Conservation (phyloP, 2,797 vertebrate genomes). For the Channa striata region DNA sequence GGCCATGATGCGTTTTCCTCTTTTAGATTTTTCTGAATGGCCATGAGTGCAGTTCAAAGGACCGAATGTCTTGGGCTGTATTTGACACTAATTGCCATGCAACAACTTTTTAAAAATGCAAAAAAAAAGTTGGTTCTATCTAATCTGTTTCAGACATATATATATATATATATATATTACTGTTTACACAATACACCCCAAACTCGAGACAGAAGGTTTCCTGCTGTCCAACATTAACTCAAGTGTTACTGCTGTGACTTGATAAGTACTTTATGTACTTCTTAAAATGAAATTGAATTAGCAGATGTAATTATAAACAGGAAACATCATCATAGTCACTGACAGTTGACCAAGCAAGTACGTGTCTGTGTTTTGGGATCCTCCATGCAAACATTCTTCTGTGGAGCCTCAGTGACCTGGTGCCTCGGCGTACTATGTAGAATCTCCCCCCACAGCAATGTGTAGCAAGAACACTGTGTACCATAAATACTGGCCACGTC, state of each 20-base stretch:
- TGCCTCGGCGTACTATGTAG: slow-evolving; percentile 13
- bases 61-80: too few relatives aligned
- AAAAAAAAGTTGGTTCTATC: too few relatives aligned
- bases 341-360: slow-evolving; percentile 1
- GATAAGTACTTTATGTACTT: too few relatives aligned
- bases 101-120: too few relatives aligned
- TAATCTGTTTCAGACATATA: too few relatives aligned
- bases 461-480: slow-evolving; percentile 15
- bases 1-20: too few relatives aligned
- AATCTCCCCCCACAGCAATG: slow-evolving; percentile 36
- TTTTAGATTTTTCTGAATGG: too few relatives aligned
- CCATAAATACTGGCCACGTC: slow-evolving; percentile 9
- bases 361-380: slow-evolving; percentile 41
- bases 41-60: too few relatives aligned
- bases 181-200: not conserved
- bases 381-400: slow-evolving; percentile 38
- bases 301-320: not conserved
- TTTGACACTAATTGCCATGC: too few relatives aligned
- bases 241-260: too few relatives aligned
- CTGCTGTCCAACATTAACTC: too few relatives aligned
- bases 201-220: not conserved
- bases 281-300: not conserved
- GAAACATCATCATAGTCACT: slow-evolving; percentile 7
- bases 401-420: slow-evolving; percentile 44
- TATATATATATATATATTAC: too few relatives aligned